These are phyloP conservation scores for Trichacis sp. DNA, from an alignment of 2,888 invertebrate species.

Conservation along the genomic window DNA sequence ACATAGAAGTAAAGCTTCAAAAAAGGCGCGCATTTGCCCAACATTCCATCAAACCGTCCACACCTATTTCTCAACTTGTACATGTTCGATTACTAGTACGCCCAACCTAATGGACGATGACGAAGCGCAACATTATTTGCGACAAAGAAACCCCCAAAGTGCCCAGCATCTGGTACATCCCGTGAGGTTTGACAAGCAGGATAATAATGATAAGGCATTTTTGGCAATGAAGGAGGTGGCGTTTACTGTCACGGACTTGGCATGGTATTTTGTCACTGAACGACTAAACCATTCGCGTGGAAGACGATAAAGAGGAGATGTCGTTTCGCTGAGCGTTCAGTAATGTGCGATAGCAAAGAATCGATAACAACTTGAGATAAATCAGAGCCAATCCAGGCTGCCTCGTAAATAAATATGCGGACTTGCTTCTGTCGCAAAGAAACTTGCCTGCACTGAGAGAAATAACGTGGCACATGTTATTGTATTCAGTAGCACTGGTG, in stretches of 20 bases:
- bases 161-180: not conserved
- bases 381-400: constrained; percentile 40
- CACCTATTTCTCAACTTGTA: no score
- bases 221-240: constrained; percentile 12
- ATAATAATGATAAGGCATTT: constrained; percentile 16
- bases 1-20: no score
- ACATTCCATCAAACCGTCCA: no score
- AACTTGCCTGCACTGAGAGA: no score
- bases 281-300: constrained; percentile 31
- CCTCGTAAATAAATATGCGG: constrained; percentile 13
- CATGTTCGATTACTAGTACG: no score
- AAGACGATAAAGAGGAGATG: constrained; percentile 43
- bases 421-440: not conserved
- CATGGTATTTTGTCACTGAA: constrained; percentile 16
- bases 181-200: constrained; percentile 15
- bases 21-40: no score
- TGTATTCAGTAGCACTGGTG: no score
- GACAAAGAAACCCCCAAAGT: not conserved
- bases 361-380: constrained; percentile 39
- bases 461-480: no score
- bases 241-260: constrained; percentile 15
- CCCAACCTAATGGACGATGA: not conserved
- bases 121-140: constrained; percentile 23
- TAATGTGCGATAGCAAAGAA: constrained; percentile 32
- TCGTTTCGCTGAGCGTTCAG: constrained; percentile 31